These are phyloP conservation scores for Pterostichus madidus DNA, from an alignment of 2,888 invertebrate species.

Conservation along the genomic window DNA sequence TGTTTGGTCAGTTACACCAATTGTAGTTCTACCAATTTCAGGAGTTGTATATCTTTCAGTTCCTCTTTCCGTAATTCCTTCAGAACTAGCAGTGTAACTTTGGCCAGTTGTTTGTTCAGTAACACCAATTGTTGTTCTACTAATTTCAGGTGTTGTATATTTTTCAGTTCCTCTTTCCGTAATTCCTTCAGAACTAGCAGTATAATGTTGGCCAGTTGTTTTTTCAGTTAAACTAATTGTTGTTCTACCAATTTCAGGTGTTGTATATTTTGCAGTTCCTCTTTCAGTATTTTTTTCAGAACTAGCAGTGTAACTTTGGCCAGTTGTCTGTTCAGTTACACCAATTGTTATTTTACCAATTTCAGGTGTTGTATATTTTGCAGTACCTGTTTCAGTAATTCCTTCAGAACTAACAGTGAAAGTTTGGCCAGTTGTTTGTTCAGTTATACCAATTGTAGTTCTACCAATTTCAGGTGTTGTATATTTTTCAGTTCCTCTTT, in stretches of 20 bases:
- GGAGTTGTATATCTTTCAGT: background rate
- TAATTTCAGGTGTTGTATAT: background rate
- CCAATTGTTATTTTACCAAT: too few relatives aligned
- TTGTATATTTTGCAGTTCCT: slow-evolving; percentile 26
- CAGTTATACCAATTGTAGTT: slow-evolving; percentile 24
- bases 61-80: too few relatives aligned
- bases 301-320: background rate
- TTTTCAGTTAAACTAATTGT: slow-evolving; percentile 35
- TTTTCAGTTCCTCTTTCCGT: too few relatives aligned
- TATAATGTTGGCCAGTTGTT: too few relatives aligned
- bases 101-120: slow-evolving; percentile 68
- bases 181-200: too few relatives aligned
- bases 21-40: too few relatives aligned
- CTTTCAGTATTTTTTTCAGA: slow-evolving; percentile 22
- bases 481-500: slow-evolving; percentile 23
- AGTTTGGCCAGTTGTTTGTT: slow-evolving; percentile 12
- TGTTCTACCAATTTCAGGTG: slow-evolving; percentile 37
- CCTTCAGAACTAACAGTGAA: background rate
- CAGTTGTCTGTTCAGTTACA: slow-evolving; percentile 56
- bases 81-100: slow-evolving; percentile 57
- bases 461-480: slow-evolving; percentile 37
- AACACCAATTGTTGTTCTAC: slow-evolving; percentile 4
- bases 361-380: slow-evolving; percentile 70
- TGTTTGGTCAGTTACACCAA: slow-evolving; percentile 17
- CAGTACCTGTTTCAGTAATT: background rate